Percentiles rank a stretch among this genome's conserved stretches.
These are phyloP conservation scores for Teleiodes luculella DNA, from an alignment of 2,888 invertebrate genomes.

Conservation along the genomic window DNA sequence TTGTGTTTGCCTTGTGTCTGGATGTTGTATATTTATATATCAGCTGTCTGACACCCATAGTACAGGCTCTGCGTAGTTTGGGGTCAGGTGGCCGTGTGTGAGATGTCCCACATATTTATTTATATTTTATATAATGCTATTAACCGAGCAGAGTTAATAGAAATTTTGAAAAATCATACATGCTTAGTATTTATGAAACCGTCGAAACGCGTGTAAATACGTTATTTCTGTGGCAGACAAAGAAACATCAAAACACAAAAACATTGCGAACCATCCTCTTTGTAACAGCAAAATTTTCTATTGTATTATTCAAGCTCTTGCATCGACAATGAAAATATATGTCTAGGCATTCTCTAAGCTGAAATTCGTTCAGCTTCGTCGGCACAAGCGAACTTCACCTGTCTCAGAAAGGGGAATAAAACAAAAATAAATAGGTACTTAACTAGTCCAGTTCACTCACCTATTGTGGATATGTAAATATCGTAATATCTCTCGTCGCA, in stretches of 20 bases:
- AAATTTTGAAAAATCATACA: too few relatives aligned
- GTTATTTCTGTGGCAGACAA: not conserved
- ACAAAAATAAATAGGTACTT: constrained; percentile 49
- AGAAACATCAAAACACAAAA: not conserved
- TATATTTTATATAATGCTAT: too few relatives aligned
- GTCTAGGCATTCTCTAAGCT: constrained; percentile 25
- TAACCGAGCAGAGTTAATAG: too few relatives aligned
- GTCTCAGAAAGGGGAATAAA: constrained; percentile 63
- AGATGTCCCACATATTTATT: too few relatives aligned
- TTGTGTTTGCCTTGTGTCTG: too few relatives aligned
- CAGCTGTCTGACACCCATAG: too few relatives aligned
- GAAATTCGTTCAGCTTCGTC: constrained; percentile 16
- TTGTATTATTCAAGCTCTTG: not conserved
- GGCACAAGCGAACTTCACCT: constrained; percentile 37
- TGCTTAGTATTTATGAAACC: too few relatives aligned
- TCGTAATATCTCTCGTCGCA: constrained; percentile 94
- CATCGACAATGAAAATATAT: constrained; percentile 10
- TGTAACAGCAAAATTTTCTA: not conserved
- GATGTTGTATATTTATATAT: too few relatives aligned
- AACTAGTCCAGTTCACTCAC: constrained; percentile 79
- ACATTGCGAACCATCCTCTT: not conserved
- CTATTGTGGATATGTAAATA: constrained; percentile 93
- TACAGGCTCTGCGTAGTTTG: too few relatives aligned
- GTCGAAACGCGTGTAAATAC: not conserved
- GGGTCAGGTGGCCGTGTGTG: too few relatives aligned